These are phyloP conservation scores for Coluber constrictor DNA, from an alignment of 2,797 vertebrate genomes.

Conservation along the genomic window DNA sequence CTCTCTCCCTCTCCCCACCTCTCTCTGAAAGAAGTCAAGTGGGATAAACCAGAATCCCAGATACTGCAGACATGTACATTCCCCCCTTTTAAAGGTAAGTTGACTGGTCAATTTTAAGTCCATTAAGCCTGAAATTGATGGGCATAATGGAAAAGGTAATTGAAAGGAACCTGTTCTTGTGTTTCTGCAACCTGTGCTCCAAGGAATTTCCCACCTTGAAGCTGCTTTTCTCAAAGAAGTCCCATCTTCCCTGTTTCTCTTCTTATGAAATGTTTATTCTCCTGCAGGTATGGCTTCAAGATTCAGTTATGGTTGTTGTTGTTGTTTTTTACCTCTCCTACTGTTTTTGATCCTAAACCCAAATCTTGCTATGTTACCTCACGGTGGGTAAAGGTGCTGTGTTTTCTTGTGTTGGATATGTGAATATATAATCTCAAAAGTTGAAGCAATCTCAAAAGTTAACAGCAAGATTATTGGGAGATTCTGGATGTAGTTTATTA, in stretches of 20 bases:
- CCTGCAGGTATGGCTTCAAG: not conserved
- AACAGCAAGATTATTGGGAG: not conserved
- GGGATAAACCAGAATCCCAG: not conserved
- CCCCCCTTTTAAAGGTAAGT: not conserved
- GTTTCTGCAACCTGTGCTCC: not conserved
- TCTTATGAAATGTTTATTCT: not conserved
- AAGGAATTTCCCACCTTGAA: not conserved
- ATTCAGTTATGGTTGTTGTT: not conserved
- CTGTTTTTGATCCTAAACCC: not conserved
- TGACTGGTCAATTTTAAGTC: not conserved
- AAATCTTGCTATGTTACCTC: not conserved
- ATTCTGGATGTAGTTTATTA: not conserved
- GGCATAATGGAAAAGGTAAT: not conserved
- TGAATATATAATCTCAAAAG: not conserved
- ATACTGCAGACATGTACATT: not conserved
- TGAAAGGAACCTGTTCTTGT: not conserved
- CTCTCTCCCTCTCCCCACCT: no score
- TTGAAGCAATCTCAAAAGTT: not conserved
- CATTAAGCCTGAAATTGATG: not conserved
- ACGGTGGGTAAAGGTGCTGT: not conserved
- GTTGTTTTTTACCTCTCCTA: not conserved
- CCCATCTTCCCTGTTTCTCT: not conserved
- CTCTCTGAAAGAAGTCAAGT: not conserved
- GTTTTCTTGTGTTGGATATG: not conserved
- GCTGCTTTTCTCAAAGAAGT: not conserved